These are phyloP conservation scores for Bombus waltoni DNA, from an alignment of 1,140 invertebrate species.

Conservation along the genomic window DNA sequence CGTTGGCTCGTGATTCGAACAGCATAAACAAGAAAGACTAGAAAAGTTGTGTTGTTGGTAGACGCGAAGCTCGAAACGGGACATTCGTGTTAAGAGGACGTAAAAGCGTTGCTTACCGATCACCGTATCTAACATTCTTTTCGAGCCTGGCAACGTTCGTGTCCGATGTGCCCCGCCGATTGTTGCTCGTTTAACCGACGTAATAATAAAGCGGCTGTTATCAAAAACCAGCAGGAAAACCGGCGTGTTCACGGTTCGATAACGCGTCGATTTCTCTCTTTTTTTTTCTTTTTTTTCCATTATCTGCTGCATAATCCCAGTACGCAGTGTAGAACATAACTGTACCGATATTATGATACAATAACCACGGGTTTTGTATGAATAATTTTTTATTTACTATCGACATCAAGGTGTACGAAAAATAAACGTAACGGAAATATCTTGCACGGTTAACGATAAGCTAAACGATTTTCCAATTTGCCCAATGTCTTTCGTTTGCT, in stretches of 20 bases:
- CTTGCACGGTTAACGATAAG: too few species aligned
- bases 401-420: too few species aligned
- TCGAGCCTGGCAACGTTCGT: conserved; percentile 12
- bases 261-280: conserved; percentile 8
- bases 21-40: background rate
- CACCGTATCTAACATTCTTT: conserved; percentile 12
- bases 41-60: background rate
- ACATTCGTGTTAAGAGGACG: conserved; percentile 15
- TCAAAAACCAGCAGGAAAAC: background rate
- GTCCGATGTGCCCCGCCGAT: conserved; percentile 34
- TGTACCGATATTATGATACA: background rate
- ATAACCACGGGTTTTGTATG: too few species aligned
- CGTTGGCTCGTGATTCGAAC: background rate
- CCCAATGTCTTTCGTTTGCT: too few species aligned
- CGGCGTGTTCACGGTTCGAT: conserved; percentile 8
- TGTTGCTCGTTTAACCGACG: conserved; percentile 3
- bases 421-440: too few species aligned
- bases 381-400: too few species aligned
- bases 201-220: conserved; percentile 26
- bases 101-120: conserved; percentile 28
- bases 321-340: background rate
- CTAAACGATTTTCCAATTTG: too few species aligned
- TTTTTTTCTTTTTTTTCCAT: background rate
- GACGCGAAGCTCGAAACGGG: conserved; percentile 7
- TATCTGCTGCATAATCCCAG: background rate